Evolutionary conservation across 2,113 vertebrate genomes (phyloP), one percentile per base, ranked within the genome.

Genomic region (Pterocles burchelli): DNA sequence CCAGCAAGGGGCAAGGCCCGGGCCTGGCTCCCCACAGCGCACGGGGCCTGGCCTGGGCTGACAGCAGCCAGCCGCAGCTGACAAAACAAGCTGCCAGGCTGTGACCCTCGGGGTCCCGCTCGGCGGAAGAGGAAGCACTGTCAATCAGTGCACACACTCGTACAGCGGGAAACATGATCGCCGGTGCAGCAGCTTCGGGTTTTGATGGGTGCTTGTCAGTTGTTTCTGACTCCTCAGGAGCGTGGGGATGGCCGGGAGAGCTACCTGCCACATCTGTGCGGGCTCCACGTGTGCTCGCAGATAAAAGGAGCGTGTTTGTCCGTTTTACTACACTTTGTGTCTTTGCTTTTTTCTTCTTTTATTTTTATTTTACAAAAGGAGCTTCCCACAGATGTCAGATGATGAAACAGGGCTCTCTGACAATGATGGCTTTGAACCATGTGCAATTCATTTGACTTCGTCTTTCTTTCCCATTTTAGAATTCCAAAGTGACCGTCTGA

Each of bases 31-130:
- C 96, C 97, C 0, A 19, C 4, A 3, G 96, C 0, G 61, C 3
- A 8, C 58, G 65, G 34, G 38, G 93, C 86, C 58, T 71, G 45
- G 75, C n/a, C 24, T 2, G 1, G 49, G 66, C 86, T 59, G 89
- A 57, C 74, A 4, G 66, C 5, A 5, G 85, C 81, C 8, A 2
- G 75, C 45, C 25, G 8, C 98, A 98, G 98, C 98, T 98, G 98
- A 98, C 95, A 97, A 98, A 98, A 98, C 96, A 98, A 91, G 70
- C 85, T 45, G 85, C 93, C 55, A 18, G 82, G 89, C 87, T 48
- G 84, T 75, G 31, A 2, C 71, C 91, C 91, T 65, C 17, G 10
- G 78, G 92, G 72, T 81, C 94, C 81, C 10, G 54, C 85, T 66
- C 7, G 5, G 61, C 4, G 3, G 74, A 88, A 89, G 76, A 80